phyloP scores from a whole-genome alignment of 1,140 invertebrate species.

The Varroa destructor region DNA sequence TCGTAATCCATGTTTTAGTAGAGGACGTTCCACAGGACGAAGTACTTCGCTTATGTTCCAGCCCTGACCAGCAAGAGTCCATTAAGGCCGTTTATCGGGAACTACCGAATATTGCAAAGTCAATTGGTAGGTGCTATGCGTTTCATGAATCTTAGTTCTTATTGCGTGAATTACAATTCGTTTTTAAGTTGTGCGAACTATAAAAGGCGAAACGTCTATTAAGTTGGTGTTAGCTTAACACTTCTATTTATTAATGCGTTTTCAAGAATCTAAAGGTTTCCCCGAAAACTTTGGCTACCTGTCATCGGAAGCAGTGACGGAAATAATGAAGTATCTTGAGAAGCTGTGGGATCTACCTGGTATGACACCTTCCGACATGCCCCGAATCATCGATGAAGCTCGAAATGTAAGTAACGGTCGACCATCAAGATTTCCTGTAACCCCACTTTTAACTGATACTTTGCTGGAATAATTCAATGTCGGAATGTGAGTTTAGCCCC shows the following conservation, averaged over 20 bases:
- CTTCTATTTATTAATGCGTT: background rate
- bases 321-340: slow-evolving; percentile 20
- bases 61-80: slow-evolving; percentile 3
- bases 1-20: slow-evolving; percentile 13
- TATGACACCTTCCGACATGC: slow-evolving; percentile 16
- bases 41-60: background rate
- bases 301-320: slow-evolving; percentile 12
- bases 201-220: too few species aligned
- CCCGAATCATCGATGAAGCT: slow-evolving; percentile 5
- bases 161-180: too few species aligned
- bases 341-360: slow-evolving; percentile 16
- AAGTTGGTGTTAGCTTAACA: too few species aligned
- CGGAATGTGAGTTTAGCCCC: background rate
- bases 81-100: slow-evolving; percentile 12
- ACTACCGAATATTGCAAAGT: slow-evolving; percentile 14
- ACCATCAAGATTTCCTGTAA: too few species aligned
- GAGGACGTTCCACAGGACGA: slow-evolving; percentile 21
- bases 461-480: slow-evolving; percentile 1
- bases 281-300: slow-evolving; percentile 24
- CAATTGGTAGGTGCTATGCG: background rate
- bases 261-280: slow-evolving; percentile 15
- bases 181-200: too few species aligned
- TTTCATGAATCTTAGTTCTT: too few species aligned
- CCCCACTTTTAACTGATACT: too few species aligned
- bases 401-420: slow-evolving; percentile 1